Evolutionary conservation across 2,113 vertebrate genomes (phyloP), one percentile per base, ranked within the genome.

Genomic region (Pelecanoides urinatrix): DNA sequence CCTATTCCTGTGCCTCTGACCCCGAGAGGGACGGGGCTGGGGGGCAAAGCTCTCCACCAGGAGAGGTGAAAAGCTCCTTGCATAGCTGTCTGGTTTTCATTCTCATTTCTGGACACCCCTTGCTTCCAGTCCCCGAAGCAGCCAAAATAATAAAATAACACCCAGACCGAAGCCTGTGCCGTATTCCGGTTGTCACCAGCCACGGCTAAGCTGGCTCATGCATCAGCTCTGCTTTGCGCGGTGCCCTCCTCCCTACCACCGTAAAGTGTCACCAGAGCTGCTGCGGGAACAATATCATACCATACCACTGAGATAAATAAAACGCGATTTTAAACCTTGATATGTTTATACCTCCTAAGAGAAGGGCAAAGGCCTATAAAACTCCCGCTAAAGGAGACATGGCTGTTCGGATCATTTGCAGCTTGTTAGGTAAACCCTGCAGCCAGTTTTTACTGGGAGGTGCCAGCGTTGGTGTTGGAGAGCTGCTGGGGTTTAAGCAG

Each of bases 281-380:
- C 88, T 29, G 38, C 63, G 94, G 92, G 73, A 97, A 55, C 36
- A 66, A 58, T 68, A 62, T 68, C 70, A 20, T 56, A 59, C 88
- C 40, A 22, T 56, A 62, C 86, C 74, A 93, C 88, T 13, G 68
- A 84, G 49, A 97, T 95, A 97, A 94, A 86, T 91, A 95, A 86
- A 95, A 32, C 11, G 29, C 50, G 72, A 19, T 90, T 92, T 55
- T 88, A 78, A 95, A 78, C 40, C 30, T 38, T 67, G 18, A 23
- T 92, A 47, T 74, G 81, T 93, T 97, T 96, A 94, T 6, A 17
- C 72, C 72, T 94, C 94, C 84, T 92, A 63, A 92, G 82, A 88
- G 53, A 92, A 25, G 7, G 13, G 38, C 66, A 81, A 85, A 96
- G 42, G 49, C 23, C 56, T 59, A 61, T 96, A 96, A 96, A 94